Evolutionary conservation across 1,140 invertebrate species (phyloP).

Genomic region (Sesamia nonagrioides): DNA sequence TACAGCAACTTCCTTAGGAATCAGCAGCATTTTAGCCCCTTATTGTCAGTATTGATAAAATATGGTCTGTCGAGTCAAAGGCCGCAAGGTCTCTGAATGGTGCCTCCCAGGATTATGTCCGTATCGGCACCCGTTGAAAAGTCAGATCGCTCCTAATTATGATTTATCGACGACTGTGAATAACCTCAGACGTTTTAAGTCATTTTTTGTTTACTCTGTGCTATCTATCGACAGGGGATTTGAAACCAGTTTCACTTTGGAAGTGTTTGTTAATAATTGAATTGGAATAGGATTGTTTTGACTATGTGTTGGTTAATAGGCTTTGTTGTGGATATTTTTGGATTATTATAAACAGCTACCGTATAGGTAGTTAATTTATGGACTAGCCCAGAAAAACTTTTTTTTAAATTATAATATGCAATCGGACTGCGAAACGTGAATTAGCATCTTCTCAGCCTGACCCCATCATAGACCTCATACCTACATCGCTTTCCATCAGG

Average conservation of each 20-base stretch:
- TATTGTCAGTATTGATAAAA: constrained; percentile 62
- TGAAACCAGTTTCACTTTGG: neutral
- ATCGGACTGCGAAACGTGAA: no score
- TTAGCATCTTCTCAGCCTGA: no score
- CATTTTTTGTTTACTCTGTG: neutral
- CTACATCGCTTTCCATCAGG: no score
- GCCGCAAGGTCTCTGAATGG: constrained; percentile 54
- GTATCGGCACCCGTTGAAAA: constrained; percentile 76
- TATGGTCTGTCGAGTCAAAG: constrained; percentile 53
- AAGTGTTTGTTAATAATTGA: constrained; percentile 6
- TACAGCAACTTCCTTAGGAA: neutral
- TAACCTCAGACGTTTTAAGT: constrained; percentile 13
- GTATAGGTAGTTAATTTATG: neutral
- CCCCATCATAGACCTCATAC: no score
- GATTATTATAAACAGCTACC: neutral
- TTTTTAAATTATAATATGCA: no score
- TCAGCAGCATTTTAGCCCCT: constrained; percentile 55
- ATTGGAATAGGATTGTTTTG: constrained; percentile 19
- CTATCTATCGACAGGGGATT: constrained; percentile 2
- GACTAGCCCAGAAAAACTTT: no score
- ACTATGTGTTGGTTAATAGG: neutral
- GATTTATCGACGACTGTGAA: constrained; percentile 64
- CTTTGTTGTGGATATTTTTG: neutral
- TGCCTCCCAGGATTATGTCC: constrained; percentile 59
- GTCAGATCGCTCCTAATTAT: constrained; percentile 72